Evolutionary conservation across 2,888 invertebrate genomes (phyloP).

Genomic region (Tenthredo mesomela): DNA sequence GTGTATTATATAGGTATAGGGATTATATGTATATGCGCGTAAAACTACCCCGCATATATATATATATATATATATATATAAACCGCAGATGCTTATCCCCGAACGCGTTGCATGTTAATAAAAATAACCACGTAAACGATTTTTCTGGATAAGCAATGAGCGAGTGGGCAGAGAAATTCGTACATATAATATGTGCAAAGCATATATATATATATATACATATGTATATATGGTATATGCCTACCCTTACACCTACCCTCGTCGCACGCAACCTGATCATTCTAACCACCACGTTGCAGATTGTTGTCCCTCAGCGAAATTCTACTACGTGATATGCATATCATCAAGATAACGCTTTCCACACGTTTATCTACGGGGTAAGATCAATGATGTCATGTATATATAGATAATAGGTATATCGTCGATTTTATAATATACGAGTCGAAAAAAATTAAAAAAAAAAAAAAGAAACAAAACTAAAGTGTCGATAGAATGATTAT

Average conservation of each 20-base stretch:
- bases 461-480: too few relatives aligned
- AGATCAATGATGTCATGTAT: not conserved
- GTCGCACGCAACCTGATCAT: conserved; percentile 10
- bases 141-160: conserved; percentile 11
- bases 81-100: not conserved
- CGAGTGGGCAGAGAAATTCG: not conserved
- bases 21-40: too few relatives aligned
- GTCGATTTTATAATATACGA: not conserved
- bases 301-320: conserved; percentile 23
- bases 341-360: conserved; percentile 30
- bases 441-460: too few relatives aligned
- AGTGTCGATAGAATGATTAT: too few relatives aligned
- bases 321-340: conserved; percentile 26
- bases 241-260: not conserved
- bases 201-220: not conserved
- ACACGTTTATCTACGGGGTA: not conserved
- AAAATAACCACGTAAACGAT: conserved; percentile 46
- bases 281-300: conserved; percentile 19
- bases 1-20: not conserved
- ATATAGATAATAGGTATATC: not conserved
- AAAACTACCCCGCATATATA: not conserved
- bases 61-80: too few relatives aligned
- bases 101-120: conserved; percentile 39
- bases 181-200: not conserved
- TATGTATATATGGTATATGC: not conserved